Conservation (phyloP, 64 coral and sea anemone genomes). For the Pocillopora damicornis region DNA sequence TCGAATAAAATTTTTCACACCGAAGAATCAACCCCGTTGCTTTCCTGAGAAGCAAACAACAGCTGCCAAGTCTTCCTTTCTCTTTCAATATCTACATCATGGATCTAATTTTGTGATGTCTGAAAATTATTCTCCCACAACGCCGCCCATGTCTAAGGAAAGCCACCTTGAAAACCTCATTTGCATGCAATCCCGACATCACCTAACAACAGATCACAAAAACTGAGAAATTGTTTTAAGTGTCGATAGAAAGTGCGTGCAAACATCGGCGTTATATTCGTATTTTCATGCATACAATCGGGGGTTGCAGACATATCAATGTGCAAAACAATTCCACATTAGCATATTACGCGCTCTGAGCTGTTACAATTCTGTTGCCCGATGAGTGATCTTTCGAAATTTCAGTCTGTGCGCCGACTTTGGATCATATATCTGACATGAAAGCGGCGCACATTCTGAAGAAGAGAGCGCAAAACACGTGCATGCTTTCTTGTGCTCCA, state of each 20-base stretch:
- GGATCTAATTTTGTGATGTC: constrained; percentile 51
- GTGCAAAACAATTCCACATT: not conserved
- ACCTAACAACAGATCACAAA: constrained; percentile 2
- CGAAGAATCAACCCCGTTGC: not conserved
- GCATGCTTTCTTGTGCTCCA: not conserved
- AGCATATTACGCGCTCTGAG: not conserved
- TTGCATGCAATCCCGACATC: constrained; percentile 33
- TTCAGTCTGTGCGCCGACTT: not conserved
- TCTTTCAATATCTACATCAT: constrained; percentile 25
- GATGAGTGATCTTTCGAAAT: not conserved
- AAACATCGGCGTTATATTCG: not conserved
- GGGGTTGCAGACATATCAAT: not conserved
- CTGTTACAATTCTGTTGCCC: not conserved
- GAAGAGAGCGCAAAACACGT: not conserved
- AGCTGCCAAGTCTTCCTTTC: constrained; percentile 16
- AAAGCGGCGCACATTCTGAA: not conserved
- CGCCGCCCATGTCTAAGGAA: not conserved
- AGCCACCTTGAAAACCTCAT: constrained; percentile 10
- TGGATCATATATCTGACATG: too few species aligned
- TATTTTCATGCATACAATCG: not conserved
- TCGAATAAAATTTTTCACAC: not conserved
- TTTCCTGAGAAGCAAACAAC: not conserved
- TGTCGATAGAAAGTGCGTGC: constrained; percentile 29
- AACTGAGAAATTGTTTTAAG: constrained; percentile 32
- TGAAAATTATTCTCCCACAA: constrained; percentile 44